Conservation (phyloP, 2,888 invertebrate genomes). For the Conus canariensis region DNA sequence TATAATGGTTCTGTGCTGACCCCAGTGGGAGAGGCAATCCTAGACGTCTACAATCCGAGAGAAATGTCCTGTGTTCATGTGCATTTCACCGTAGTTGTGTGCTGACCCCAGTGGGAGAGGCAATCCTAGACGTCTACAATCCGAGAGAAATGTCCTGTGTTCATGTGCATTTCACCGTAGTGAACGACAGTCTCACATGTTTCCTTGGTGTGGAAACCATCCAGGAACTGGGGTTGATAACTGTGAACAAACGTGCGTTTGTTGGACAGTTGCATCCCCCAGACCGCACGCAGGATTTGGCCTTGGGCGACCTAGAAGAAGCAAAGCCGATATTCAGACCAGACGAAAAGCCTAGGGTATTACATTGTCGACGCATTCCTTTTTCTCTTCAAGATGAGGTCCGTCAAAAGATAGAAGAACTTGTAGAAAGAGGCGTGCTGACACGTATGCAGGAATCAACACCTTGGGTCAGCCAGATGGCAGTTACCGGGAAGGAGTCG, state of each 20-base stretch:
- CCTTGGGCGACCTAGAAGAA: slow-evolving; percentile 40
- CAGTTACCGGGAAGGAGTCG: slow-evolving; percentile 39
- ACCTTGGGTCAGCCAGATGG: slow-evolving; percentile 51
- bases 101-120: slow-evolving; percentile 28
- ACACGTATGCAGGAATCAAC: slow-evolving; percentile 40
- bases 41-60: neutral
- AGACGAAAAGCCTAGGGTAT: slow-evolving; percentile 32
- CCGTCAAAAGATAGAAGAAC: slow-evolving; percentile 23
- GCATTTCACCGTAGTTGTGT: neutral
- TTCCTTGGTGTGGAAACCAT: slow-evolving; percentile 19
- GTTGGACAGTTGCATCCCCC: slow-evolving; percentile 13
- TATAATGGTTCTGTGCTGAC: slow-evolving; percentile 30
- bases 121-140: neutral
- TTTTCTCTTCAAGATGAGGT: slow-evolving; percentile 41
- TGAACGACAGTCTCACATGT: neutral
- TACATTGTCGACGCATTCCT: slow-evolving; percentile 41
- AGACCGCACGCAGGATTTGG: neutral
- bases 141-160: neutral
- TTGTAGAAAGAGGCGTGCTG: slow-evolving; percentile 44
- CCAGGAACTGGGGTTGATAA: neutral
- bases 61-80: neutral
- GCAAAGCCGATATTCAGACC: slow-evolving; percentile 25
- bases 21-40: slow-evolving; percentile 5
- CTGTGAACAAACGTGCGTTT: neutral
- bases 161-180: slow-evolving; percentile 19